phyloP scores from a whole-genome alignment of 2,797 vertebrate species.

The Poecilia picta region DNA sequence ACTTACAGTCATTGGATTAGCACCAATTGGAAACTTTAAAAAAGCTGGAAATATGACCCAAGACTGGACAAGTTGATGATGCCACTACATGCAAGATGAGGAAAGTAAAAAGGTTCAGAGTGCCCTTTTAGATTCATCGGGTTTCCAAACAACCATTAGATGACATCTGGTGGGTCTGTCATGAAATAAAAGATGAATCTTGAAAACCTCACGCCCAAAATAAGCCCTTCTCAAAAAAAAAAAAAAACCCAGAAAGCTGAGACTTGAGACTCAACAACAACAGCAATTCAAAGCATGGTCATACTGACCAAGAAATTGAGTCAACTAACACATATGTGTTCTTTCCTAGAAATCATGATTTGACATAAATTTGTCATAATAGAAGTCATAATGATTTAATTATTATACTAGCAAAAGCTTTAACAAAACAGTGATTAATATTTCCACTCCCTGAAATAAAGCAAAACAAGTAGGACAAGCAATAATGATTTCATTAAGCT shows the following conservation, averaged over 20 bases:
- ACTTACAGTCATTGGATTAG: not conserved
- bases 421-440: too few relatives aligned
- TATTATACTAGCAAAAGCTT: too few relatives aligned
- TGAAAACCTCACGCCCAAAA: not conserved
- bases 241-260: too few relatives aligned
- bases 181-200: not conserved
- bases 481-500: too few relatives aligned
- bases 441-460: too few relatives aligned
- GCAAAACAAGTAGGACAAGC: too few relatives aligned
- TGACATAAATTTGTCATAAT: too few relatives aligned
- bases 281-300: not conserved
- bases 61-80: not conserved
- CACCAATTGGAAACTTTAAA: not conserved
- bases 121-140: not conserved
- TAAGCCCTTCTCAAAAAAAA: too few relatives aligned
- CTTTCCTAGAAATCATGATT: not conserved
- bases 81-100: not conserved
- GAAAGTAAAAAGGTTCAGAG: not conserved
- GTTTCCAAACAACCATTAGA: not conserved
- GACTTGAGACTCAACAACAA: not conserved
- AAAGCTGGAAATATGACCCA: not conserved
- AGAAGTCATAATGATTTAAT: too few relatives aligned
- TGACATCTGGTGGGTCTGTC: not conserved
- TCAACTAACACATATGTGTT: not conserved
- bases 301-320: not conserved